These are phyloP conservation scores for Digitonthophagus gazella DNA, from an alignment of 2,888 invertebrate genomes.

Conservation along the genomic window DNA sequence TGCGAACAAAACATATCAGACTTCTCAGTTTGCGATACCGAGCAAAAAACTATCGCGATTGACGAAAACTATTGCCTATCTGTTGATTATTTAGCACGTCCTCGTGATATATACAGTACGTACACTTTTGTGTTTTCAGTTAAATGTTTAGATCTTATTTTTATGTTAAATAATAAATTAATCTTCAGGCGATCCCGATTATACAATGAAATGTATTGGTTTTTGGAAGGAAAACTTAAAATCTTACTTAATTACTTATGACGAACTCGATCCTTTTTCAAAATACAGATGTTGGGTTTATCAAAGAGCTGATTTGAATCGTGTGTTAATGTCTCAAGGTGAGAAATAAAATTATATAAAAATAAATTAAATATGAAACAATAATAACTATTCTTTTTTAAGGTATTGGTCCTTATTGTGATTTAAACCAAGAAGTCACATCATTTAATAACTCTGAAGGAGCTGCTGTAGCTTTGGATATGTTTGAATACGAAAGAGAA, in stretches of 20 bases:
- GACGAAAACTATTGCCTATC: slow-evolving; percentile 95
- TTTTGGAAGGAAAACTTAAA: slow-evolving; percentile 98
- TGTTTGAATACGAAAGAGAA: slow-evolving; percentile 90
- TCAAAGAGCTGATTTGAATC: slow-evolving; percentile 89
- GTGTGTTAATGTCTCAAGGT: slow-evolving; percentile 74
- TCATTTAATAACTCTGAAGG: slow-evolving; percentile 89
- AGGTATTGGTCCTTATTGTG: slow-evolving; percentile 90
- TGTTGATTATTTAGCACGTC: slow-evolving; percentile 93
- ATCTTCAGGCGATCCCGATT: slow-evolving; percentile 80
- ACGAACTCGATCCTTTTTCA: slow-evolving; percentile 92
- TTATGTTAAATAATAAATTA: too few species aligned
- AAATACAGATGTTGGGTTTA: slow-evolving; percentile 98
- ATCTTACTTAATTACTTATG: slow-evolving; percentile 93
- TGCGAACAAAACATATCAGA: slow-evolving; percentile 94
- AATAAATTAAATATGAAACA: too few species aligned
- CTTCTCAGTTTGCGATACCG: slow-evolving; percentile 92
- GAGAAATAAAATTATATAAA: slow-evolving; percentile 17
- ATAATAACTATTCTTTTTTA: slow-evolving; percentile 48
- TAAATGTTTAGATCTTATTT: neutral
- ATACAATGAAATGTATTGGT: slow-evolving; percentile 94
- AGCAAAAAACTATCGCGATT: slow-evolving; percentile 90
- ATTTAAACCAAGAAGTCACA: slow-evolving; percentile 83
- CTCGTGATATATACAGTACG: slow-evolving; percentile 89
- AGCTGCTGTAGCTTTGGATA: slow-evolving; percentile 86
- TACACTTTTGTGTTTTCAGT: slow-evolving; percentile 32